Base-by-base conservation (phyloP, 2,113 vertebrate species). In the Osmerus eperlanus region DNA sequence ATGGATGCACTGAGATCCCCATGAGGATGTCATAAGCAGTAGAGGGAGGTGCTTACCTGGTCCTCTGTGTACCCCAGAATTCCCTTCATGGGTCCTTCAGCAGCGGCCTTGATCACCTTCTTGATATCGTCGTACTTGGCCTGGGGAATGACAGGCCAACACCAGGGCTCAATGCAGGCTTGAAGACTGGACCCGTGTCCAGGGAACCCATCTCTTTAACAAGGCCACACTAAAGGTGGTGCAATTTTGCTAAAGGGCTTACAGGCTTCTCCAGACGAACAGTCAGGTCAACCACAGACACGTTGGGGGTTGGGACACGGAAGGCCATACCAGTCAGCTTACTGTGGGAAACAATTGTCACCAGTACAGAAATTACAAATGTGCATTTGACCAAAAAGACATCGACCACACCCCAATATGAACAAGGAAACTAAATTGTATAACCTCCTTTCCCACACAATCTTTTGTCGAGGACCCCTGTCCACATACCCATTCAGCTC, bases 321-420 rank as follows among this genome's bases (percentile, higher is more conserved):
- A 97, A 97, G 69, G 96, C 96, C 96, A 97, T 97, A 67, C 96
- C 96, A 7, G 96, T 97, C 67, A 95, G 89, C 80, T 97, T 97
- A 65, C 95, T 96, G 59, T 59, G 72, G 68, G 1, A 3, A 14
- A 19, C 53, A 0, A 54, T 18, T 1, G 53, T 21, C 25, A 28
- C 21, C 18, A 21, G 58, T 19, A 65, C 32, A 63, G 6, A 60
- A 1, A 58, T 58, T 19, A 58, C 0, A 3, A 16, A 23, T 14
- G 16, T 15, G 36, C 8, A 29, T n/a, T 7, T 14, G 16, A 7
- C 29, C 32, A 0, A 3, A 23, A 13, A 11, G 0, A 60, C 19
- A 60, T 2, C 11, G 8, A 4, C 23, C 14, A 23, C 60, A 7
- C 23, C 16, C 23, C 16, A 62, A 62, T 28, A 62, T 2, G 25